phyloP scores from a whole-genome alignment of 2,888 invertebrate species.

The Flabesymbios commensalis region DNA sequence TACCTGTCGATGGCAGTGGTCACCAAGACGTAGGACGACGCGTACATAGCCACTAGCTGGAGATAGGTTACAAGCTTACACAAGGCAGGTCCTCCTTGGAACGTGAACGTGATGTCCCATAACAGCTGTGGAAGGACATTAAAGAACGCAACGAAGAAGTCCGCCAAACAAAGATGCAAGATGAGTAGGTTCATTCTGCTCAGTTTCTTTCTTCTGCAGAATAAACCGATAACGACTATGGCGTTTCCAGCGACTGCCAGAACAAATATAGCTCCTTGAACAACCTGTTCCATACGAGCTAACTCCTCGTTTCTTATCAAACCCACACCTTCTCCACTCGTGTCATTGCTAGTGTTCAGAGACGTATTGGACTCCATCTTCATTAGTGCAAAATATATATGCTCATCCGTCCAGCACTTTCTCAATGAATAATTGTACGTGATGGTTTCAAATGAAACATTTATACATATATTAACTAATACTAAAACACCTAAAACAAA shows the following conservation, averaged over 20 bases:
- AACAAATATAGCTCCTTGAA: conserved; percentile 68
- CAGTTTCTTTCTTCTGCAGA: conserved; percentile 64
- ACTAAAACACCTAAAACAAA: no score
- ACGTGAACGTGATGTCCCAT: conserved; percentile 48
- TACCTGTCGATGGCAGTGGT: conserved; percentile 61
- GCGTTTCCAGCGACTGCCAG: conserved; percentile 70
- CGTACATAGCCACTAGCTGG: conserved; percentile 55
- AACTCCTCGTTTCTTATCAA: conserved; percentile 68
- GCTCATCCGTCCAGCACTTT: no score
- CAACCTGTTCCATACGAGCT: conserved; percentile 68
- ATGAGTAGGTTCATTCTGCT: conserved; percentile 75
- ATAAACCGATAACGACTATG: conserved; percentile 66
- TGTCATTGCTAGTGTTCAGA: no score
- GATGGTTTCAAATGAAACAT: no score
- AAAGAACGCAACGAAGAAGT: conserved; percentile 72
- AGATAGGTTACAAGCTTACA: conserved; percentile 68
- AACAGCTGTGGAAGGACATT: conserved; percentile 68
- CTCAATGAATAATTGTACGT: no score
- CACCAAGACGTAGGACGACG: conserved; percentile 55
- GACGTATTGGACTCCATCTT: no score
- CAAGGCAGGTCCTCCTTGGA: conserved; percentile 62
- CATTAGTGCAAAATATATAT: no score
- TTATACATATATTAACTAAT: no score
- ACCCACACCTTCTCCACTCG: no score
- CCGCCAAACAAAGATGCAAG: conserved; percentile 72